These are phyloP conservation scores for Tetramorium parvispinum DNA, from an alignment of 1,140 invertebrate genomes.

Conservation along the genomic window DNA sequence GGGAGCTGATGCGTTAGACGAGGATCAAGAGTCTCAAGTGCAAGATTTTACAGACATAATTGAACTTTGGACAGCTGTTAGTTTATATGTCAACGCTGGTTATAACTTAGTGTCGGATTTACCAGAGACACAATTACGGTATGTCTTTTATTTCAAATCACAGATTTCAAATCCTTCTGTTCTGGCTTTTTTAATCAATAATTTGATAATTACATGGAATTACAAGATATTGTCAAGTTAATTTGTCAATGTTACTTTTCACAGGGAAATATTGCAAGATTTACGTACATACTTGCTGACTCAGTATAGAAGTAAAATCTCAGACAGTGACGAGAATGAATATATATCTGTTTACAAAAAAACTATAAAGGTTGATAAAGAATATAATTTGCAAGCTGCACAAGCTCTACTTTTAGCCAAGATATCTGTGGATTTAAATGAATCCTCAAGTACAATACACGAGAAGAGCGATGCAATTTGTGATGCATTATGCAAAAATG, in stretches of 20 bases:
- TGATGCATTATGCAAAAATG: conserved; percentile 74
- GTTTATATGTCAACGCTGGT: conserved; percentile 78
- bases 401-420: conserved; percentile 73
- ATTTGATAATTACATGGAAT: neutral
- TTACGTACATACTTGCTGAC: conserved; percentile 55
- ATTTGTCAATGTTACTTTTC: conserved; percentile 40
- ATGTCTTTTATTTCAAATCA: conserved; percentile 27
- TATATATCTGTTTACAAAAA: neutral
- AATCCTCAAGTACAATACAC: conserved; percentile 50
- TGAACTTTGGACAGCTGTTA: conserved; percentile 81
- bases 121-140: conserved; percentile 79
- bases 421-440: conserved; percentile 75
- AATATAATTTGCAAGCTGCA: conserved; percentile 71
- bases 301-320: conserved; percentile 23
- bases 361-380: conserved; percentile 57
- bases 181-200: no score
- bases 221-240: conserved; percentile 5
- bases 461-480: conserved; percentile 73
- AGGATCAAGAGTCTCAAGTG: conserved; percentile 64
- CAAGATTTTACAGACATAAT: conserved; percentile 77
- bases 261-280: conserved; percentile 72
- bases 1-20: conserved; percentile 71
- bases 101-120: conserved; percentile 74
- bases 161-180: no score
- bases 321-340: conserved; percentile 24